phyloP scores from a whole-genome alignment of 2,797 vertebrate species.

The Darevskia nairensis region DNA sequence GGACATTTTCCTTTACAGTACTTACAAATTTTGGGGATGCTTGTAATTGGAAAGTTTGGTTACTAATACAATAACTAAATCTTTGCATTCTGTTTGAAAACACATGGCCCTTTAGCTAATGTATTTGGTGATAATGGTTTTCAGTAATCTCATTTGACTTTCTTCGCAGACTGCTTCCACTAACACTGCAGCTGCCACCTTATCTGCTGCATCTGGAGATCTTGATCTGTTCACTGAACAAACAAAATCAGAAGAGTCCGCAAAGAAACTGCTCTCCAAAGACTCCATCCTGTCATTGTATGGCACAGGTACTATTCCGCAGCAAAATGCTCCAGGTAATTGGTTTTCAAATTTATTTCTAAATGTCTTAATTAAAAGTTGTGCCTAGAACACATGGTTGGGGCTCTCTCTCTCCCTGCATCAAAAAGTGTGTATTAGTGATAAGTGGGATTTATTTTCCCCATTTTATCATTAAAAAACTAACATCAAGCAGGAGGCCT shows the following conservation, averaged over 20 bases:
- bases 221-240: slow-evolving; percentile 95
- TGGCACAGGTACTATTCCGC: slow-evolving; percentile 86
- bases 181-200: slow-evolving; percentile 77
- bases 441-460: slow-evolving; percentile 19
- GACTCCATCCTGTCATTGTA: slow-evolving; percentile 98
- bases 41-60: not conserved
- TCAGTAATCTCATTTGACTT: slow-evolving; percentile 56
- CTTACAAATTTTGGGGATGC: not conserved
- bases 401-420: not conserved
- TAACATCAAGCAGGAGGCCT: slow-evolving; percentile 35
- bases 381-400: not conserved
- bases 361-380: not conserved
- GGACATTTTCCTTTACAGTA: not conserved
- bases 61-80: slow-evolving; percentile 29
- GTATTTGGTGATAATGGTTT: not conserved
- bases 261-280: slow-evolving; percentile 96
- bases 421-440: not conserved
- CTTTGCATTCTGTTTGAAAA: slow-evolving; percentile 35
- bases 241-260: slow-evolving; percentile 87
- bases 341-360: slow-evolving; percentile 18
- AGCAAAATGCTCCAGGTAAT: slow-evolving; percentile 87
- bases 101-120: not conserved
- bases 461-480: slow-evolving; percentile 40
- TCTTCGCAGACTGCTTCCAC: slow-evolving; percentile 82
- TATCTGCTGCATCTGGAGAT: slow-evolving; percentile 82